Evolutionary conservation across 2,113 vertebrate genomes (phyloP).

Genomic region (Prunella himalayana): DNA sequence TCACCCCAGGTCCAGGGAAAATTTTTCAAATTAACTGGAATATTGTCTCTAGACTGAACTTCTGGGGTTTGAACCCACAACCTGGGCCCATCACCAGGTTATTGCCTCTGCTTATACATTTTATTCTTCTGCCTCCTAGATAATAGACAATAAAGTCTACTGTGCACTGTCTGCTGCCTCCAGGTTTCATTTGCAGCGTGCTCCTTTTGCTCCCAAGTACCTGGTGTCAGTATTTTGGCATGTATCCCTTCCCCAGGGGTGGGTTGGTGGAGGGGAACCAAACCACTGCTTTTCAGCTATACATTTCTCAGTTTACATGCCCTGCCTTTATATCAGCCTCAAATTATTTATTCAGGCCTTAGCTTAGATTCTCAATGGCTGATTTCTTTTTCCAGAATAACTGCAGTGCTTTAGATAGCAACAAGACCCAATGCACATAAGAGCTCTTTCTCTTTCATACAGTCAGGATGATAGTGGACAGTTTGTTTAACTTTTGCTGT

Average conservation of each 20-base stretch:
- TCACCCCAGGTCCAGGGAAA: background rate
- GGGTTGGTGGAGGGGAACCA: background rate
- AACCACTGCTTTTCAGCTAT: background rate
- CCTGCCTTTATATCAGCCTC: background rate
- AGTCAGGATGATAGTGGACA: background rate
- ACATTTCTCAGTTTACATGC: background rate
- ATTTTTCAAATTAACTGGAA: background rate
- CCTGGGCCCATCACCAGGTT: background rate
- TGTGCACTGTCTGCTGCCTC: background rate
- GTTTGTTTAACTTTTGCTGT: background rate
- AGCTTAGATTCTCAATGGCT: background rate
- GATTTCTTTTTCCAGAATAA: slow-evolving; percentile 5
- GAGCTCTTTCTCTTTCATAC: background rate
- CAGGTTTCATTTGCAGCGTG: background rate
- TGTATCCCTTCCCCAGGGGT: accelerated
- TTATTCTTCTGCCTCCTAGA: background rate
- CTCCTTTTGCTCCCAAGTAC: background rate
- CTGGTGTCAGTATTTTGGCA: background rate
- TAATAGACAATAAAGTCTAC: background rate
- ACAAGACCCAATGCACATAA: background rate
- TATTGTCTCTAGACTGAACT: background rate
- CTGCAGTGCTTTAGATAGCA: background rate
- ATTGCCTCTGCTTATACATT: background rate
- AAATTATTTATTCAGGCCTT: slow-evolving; percentile 16
- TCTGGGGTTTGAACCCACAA: background rate